Percentiles rank a stretch among this genome's conserved stretches.
Evolutionary conservation across 1,140 invertebrate genomes (phyloP).

Genomic region (Anastatus disparis): DNA sequence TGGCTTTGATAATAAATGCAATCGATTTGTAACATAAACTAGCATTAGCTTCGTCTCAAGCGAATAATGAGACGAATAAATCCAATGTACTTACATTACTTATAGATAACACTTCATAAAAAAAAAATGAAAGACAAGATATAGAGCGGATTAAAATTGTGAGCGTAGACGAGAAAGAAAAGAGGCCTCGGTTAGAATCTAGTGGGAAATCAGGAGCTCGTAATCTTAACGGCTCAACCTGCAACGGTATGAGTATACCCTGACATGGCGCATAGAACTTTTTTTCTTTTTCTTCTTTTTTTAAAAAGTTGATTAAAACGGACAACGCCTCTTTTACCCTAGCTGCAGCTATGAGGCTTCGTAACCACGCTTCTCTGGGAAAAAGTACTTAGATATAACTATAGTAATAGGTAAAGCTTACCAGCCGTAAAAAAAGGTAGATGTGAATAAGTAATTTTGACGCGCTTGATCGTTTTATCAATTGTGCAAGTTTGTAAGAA

Average conservation of each 20-base stretch:
- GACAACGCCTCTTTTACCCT: slow-evolving; percentile 25
- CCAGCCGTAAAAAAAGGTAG: not conserved
- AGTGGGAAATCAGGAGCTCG: slow-evolving; percentile 46
- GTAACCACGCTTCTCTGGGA: not conserved
- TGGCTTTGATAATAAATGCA: too few species aligned
- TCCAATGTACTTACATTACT: too few species aligned
- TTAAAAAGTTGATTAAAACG: slow-evolving; percentile 51
- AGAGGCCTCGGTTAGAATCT: slow-evolving; percentile 28
- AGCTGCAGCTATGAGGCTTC: slow-evolving; percentile 20
- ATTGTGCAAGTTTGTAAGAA: not conserved
- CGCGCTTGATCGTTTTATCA: slow-evolving; percentile 3
- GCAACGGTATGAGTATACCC: slow-evolving; percentile 26
- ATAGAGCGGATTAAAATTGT: slow-evolving; percentile 17
- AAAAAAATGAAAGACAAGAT: too few species aligned
- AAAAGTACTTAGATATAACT: not conserved
- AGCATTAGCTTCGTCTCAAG: too few species aligned
- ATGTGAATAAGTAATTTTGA: slow-evolving; percentile 35
- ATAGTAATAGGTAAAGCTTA: not conserved
- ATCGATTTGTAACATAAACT: too few species aligned
- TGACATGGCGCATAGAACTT: too few species aligned
- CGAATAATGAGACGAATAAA: too few species aligned
- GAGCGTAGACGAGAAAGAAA: not conserved
- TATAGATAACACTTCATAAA: too few species aligned
- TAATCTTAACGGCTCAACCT: slow-evolving; percentile 33
- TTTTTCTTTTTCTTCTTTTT: too few species aligned